Evolutionary conservation across 2,888 invertebrate species (phyloP).

Genomic region (Tetrapedia diversipes): DNA sequence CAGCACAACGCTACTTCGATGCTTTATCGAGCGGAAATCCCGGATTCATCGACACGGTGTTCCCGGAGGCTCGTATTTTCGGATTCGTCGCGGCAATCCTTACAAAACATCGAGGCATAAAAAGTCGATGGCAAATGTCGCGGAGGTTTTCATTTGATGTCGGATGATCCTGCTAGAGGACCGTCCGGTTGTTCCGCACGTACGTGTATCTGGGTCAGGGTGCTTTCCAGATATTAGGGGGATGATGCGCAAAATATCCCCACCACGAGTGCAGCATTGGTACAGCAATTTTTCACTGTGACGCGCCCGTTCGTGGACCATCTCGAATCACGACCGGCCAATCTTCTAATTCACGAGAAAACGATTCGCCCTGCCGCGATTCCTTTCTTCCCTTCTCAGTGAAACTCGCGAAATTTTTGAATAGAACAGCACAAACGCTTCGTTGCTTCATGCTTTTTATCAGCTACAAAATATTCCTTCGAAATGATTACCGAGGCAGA

Average conservation of each 20-base stretch:
- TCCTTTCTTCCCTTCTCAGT: not conserved
- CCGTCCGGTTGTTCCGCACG: conserved; percentile 51
- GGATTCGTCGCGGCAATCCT: not conserved
- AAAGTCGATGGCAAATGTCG: conserved; percentile 18
- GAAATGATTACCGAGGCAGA: too few species aligned
- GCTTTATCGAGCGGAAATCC: not conserved
- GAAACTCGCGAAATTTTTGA: too few species aligned
- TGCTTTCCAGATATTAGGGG: conserved; percentile 80
- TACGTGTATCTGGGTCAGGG: conserved; percentile 77
- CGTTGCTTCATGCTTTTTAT: too few species aligned
- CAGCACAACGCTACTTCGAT: too few species aligned
- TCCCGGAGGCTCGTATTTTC: not conserved
- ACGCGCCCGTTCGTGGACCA: conserved; percentile 33
- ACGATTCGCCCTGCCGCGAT: too few species aligned
- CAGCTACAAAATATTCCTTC: too few species aligned
- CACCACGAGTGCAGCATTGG: conserved; percentile 69
- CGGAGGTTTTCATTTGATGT: conserved; percentile 35
- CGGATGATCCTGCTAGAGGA: conserved; percentile 44
- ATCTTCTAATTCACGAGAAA: conserved; percentile 27
- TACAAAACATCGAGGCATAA: conserved; percentile 4
- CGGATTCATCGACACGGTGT: not conserved
- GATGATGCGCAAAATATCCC: conserved; percentile 82
- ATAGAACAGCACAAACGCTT: too few species aligned
- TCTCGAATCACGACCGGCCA: conserved; percentile 39
- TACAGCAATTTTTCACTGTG: conserved; percentile 56